Evolutionary conservation across 2,797 vertebrate genomes (phyloP).

Genomic region (Schizothorax lantsangensis): DNA sequence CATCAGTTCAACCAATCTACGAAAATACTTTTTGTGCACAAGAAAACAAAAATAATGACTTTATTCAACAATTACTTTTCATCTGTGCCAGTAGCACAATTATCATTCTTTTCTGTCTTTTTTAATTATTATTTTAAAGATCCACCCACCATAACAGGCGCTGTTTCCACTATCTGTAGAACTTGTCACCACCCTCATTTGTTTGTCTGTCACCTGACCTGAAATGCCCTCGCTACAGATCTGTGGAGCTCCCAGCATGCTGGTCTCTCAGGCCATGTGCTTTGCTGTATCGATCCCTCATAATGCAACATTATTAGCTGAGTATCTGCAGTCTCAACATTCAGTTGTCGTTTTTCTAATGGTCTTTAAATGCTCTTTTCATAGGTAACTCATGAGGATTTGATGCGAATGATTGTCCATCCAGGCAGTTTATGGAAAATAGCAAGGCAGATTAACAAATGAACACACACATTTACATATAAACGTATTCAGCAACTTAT

Average conservation of each 20-base stretch:
- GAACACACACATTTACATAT: background rate
- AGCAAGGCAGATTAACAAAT: background rate
- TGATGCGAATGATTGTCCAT: background rate
- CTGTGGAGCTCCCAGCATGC: background rate
- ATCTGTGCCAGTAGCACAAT: background rate
- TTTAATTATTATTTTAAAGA: background rate
- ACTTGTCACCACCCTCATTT: background rate
- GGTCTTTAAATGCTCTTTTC: background rate
- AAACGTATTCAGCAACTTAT: background rate
- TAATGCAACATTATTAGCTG: background rate
- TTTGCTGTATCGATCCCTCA: slow-evolving; percentile 14
- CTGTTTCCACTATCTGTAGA: background rate
- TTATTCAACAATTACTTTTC: background rate
- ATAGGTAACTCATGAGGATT: background rate
- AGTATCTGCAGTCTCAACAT: background rate
- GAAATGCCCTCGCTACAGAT: background rate
- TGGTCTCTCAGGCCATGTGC: background rate
- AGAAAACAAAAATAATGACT: background rate
- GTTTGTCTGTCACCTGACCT: slow-evolving; percentile 8
- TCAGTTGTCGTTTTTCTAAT: background rate
- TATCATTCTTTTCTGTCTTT: background rate
- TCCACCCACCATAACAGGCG: no score
- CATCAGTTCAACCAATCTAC: background rate
- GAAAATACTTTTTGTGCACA: background rate
- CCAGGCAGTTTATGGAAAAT: background rate